Evolutionary conservation across 2,797 vertebrate species (phyloP), one percentile per base, ranked within the genome.

Genomic region (Apodemus agrarius): DNA sequence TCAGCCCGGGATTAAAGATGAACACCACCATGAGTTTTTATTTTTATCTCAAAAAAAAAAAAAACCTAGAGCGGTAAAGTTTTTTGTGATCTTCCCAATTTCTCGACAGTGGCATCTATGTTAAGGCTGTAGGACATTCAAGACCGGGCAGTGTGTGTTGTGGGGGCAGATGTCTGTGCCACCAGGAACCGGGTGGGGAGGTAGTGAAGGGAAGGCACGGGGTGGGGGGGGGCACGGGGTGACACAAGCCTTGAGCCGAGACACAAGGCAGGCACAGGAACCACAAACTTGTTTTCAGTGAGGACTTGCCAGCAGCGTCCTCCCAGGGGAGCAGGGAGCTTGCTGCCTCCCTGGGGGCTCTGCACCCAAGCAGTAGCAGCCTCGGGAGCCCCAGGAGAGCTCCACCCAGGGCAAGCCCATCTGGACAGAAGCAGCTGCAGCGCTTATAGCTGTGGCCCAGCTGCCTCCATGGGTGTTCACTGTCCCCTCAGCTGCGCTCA

Each of bases 21-120:
- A 19, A 84, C 1, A 11, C 43, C 21, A 52, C 9, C 43, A 86
- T 69, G 21, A 37, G 49, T 63, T 83, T 83, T 79, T 67, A 49
- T 69, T 89, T 80, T 76, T 81, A 89, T 54, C 81, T 75, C 43
- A 90, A 86, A 54, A 89, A 93, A 89, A 82, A 14, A 72, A 59
- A 85, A 93, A 85, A 85, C 16, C 40, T 54, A 65, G 17, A 75
- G 75, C 29, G 79, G 37, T 26, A 74, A 57, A 43, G 57, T 22
- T 26, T 49, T 67, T 24, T 79, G 17, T 87, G 34, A 90, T 80
- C 83, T 65, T 87, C 74, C 37, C 40, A 31, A 12, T 43, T 80
- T 57, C 79, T 72, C 40, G 2, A 76, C 12, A 86, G 26, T 61
- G 72, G 26, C 26, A 76, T 46, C 87, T 84, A 59, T 34, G 43